These are phyloP conservation scores for Indicator indicator DNA, from an alignment of 2,113 vertebrate genomes.

Conservation along the genomic window DNA sequence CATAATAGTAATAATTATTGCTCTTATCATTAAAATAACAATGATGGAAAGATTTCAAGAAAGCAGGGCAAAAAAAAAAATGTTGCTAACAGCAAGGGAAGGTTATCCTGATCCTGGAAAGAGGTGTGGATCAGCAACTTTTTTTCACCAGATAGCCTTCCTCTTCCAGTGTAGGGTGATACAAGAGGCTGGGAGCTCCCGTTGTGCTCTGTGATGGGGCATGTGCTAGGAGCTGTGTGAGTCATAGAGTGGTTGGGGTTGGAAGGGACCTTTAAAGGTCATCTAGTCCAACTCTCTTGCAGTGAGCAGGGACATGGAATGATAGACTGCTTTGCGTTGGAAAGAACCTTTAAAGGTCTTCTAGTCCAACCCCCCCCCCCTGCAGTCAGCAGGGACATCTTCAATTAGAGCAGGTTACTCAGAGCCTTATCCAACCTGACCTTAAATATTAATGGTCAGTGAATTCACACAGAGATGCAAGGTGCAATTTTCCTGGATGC, in stretches of 20 bases:
- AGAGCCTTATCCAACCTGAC: too few relatives aligned
- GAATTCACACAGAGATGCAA: neutral
- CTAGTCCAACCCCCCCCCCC: too few relatives aligned
- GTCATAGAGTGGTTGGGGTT: too few relatives aligned
- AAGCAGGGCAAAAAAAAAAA: neutral
- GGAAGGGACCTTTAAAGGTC: too few relatives aligned
- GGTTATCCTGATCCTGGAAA: constrained; percentile 60
- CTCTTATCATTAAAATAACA: constrained; percentile 57
- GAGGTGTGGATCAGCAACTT: constrained; percentile 47
- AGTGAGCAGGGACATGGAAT: too few relatives aligned
- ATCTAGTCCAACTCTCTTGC: too few relatives aligned
- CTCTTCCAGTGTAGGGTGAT: neutral
- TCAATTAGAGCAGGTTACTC: too few relatives aligned
- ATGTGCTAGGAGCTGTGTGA: neutral
- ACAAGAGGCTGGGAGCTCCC: neutral
- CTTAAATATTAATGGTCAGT: neutral
- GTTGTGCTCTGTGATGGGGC: neutral
- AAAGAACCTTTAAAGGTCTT: too few relatives aligned
- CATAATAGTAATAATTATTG: constrained; percentile 46
- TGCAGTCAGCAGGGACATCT: too few relatives aligned
- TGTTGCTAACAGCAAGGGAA: constrained; percentile 40
- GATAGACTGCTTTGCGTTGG: too few relatives aligned
- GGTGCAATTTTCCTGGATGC: neutral
- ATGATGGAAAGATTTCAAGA: constrained; percentile 56
- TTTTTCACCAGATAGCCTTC: neutral